phyloP scores from a whole-genome alignment of 1,140 invertebrate genomes.

The Monochamus saltuarius region DNA sequence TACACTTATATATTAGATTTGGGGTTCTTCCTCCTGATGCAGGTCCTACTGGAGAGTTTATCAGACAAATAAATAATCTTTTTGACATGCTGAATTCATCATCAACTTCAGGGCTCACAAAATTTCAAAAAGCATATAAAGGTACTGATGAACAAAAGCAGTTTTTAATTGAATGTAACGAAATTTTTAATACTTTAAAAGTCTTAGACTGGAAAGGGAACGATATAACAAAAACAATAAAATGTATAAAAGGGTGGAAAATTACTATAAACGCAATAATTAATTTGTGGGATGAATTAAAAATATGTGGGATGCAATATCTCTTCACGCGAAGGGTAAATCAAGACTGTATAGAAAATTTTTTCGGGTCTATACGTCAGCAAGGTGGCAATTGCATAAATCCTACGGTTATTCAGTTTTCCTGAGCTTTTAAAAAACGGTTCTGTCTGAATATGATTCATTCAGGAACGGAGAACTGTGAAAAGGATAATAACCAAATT shows the following conservation, averaged over 20 bases:
- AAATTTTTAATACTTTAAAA: neutral
- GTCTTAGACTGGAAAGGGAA: neutral
- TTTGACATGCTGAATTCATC: conserved; percentile 7
- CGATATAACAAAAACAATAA: neutral
- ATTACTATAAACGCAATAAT: neutral
- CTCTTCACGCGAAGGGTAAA: neutral
- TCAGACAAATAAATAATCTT: neutral
- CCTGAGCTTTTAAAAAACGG: conserved; percentile 8
- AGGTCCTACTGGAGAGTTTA: neutral
- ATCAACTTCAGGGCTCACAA: neutral
- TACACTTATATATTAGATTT: neutral
- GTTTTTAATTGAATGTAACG: neutral
- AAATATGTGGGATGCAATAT: neutral
- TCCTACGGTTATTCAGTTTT: conserved; percentile 1
- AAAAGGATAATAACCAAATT: too few relatives aligned
- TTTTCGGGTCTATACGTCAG: conserved; percentile 12
- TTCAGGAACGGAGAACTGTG: conserved; percentile 3
- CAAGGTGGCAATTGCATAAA: conserved; percentile 10
- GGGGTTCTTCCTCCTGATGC: neutral
- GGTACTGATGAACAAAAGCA: neutral
- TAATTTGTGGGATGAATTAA: neutral
- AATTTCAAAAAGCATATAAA: neutral
- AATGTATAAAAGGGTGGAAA: neutral
- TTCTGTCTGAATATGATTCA: conserved; percentile 8
- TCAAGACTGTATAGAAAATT: conserved; percentile 8